Percentiles rank a stretch among this genome's conserved stretches.
These are phyloP conservation scores for Felis catus DNA, from an alignment of 2,113 vertebrate genomes.

Conservation along the genomic window DNA sequence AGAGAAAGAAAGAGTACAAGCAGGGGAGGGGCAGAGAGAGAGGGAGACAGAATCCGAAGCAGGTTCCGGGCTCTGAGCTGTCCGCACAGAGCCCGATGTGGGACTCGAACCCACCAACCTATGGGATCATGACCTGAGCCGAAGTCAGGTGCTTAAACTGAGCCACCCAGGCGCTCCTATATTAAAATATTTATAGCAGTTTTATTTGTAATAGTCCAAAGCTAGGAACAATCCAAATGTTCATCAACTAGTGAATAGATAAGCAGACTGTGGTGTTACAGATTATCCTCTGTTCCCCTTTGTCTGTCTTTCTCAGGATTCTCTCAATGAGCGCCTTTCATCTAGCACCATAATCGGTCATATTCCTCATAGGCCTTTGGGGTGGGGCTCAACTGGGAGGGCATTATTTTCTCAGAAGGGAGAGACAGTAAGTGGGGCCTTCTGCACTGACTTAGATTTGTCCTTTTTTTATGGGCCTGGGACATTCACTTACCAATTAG, in stretches of 20 bases:
- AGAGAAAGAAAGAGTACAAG: too few species aligned
- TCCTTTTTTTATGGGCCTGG: background rate
- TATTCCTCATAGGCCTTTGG: background rate
- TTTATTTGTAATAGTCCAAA: constrained; percentile 3
- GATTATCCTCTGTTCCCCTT: background rate
- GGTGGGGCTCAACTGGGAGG: background rate
- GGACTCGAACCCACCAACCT: too few species aligned
- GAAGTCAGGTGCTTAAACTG: too few species aligned
- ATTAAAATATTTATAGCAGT: background rate
- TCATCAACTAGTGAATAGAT: background rate
- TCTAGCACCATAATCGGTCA: background rate
- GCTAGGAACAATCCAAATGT: background rate
- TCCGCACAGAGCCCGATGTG: too few species aligned
- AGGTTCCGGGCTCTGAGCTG: too few species aligned
- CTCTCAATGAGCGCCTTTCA: background rate
- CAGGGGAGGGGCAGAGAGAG: too few species aligned
- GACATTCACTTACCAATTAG: background rate
- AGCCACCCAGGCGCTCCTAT: background rate
- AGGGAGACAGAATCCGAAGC: too few species aligned
- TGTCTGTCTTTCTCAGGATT: background rate
- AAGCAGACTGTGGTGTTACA: background rate
- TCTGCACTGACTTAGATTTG: background rate
- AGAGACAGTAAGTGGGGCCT: background rate
- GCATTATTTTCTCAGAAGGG: background rate
- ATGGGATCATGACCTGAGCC: too few species aligned